phyloP scores from a whole-genome alignment of 92 coral and sea anemone species.

The Umimayanthus chanpuru region DNA sequence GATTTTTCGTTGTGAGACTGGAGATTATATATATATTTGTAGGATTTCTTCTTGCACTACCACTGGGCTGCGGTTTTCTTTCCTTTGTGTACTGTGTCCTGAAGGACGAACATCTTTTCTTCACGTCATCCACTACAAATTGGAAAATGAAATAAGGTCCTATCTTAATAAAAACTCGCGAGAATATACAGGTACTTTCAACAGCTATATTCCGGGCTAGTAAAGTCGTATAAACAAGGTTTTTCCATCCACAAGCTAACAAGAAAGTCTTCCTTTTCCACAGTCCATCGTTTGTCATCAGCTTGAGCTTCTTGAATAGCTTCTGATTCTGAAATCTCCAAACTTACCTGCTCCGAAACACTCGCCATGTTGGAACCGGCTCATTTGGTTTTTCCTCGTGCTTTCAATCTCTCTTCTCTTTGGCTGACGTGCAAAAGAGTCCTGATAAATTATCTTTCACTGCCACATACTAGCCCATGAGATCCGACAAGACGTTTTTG shows the following conservation, averaged over 20 bases:
- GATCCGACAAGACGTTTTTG: too few species aligned
- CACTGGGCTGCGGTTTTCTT: constrained; percentile 41
- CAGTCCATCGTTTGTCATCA: too few species aligned
- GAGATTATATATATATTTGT: constrained; percentile 22
- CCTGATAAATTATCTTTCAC: constrained; percentile 11
- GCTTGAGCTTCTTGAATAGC: background rate
- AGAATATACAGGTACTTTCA: background rate
- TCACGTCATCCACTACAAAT: background rate
- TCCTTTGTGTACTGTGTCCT: constrained; percentile 37
- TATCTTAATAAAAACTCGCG: background rate
- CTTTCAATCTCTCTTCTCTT: constrained; percentile 15
- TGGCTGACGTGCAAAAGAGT: constrained; percentile 18
- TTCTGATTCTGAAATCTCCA: background rate
- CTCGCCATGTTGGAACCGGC: background rate
- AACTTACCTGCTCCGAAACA: background rate
- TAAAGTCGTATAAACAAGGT: constrained; percentile 9
- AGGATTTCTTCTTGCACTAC: constrained; percentile 35
- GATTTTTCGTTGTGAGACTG: too few species aligned
- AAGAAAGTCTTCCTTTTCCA: background rate
- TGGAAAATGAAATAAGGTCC: background rate
- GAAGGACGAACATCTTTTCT: constrained; percentile 1
- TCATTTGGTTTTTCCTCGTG: background rate
- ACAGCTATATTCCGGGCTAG: background rate
- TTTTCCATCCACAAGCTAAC: background rate
- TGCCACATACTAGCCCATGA: too few species aligned